Percentiles rank a stretch among this genome's conserved stretches.
phyloP scores from a whole-genome alignment of 2,888 invertebrate genomes.

The Pterostichus madidus region DNA sequence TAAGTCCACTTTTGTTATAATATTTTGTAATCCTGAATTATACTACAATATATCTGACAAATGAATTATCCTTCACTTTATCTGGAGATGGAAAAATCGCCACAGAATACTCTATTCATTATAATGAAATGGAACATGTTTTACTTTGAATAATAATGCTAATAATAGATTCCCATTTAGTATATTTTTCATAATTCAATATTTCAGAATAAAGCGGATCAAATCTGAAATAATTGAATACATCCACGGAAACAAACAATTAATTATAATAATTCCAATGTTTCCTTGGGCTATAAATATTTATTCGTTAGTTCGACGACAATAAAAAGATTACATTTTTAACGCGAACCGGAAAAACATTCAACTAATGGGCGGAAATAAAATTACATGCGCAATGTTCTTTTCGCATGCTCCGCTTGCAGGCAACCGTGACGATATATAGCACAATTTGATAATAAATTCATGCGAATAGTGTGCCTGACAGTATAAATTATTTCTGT shows the following conservation, averaged over 20 bases:
- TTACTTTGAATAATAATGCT: not conserved
- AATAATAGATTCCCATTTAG: not conserved
- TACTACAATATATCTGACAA: no score
- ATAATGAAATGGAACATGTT: not conserved
- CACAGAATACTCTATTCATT: no score
- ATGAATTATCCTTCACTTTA: no score
- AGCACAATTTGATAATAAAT: constrained; percentile 47
- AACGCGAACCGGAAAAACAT: constrained; percentile 34
- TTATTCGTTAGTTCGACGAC: constrained; percentile 7
- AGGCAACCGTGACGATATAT: constrained; percentile 13
- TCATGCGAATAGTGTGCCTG: constrained; percentile 40
- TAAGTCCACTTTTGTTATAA: no score
- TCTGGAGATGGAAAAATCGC: no score
- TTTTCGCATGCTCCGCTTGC: constrained; percentile 39
- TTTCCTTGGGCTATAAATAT: constrained; percentile 18
- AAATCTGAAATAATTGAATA: not conserved
- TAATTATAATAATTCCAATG: constrained; percentile 25
- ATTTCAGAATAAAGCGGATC: not conserved
- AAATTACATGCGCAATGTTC: constrained; percentile 40
- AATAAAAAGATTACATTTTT: constrained; percentile 36
- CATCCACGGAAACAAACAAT: constrained; percentile 32
- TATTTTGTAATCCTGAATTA: no score
- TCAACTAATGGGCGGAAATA: constrained; percentile 43
- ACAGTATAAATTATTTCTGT: constrained; percentile 41
- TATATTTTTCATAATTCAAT: not conserved